Conservation (phyloP, 1,140 invertebrate genomes). For the Xylocopa sonorina region DNA sequence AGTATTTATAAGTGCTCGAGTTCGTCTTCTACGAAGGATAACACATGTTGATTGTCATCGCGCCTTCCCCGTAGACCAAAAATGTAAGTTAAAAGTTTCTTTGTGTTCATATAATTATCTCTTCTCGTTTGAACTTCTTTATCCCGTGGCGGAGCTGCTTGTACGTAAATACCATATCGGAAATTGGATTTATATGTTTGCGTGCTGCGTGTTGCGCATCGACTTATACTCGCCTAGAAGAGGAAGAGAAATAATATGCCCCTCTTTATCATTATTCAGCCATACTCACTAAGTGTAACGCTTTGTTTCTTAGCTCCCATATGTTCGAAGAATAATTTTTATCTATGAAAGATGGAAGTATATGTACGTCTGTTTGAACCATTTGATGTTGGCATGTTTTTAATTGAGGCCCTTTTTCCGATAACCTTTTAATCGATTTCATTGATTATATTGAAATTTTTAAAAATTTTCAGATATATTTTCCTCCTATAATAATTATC, state of each 20-base stretch:
- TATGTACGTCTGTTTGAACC: constrained; percentile 88
- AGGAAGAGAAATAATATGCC: constrained; percentile 19
- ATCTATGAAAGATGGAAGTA: constrained; percentile 84
- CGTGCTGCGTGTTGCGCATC: constrained; percentile 83
- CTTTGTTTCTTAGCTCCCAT: constrained; percentile 88
- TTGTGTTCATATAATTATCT: constrained; percentile 82
- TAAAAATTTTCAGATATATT: background rate
- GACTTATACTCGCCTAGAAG: constrained; percentile 83
- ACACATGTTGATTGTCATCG: constrained; percentile 59
- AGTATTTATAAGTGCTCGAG: constrained; percentile 51
- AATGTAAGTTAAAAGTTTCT: constrained; percentile 79
- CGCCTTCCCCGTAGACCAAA: constrained; percentile 82
- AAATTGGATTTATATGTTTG: constrained; percentile 84
- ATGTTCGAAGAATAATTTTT: constrained; percentile 88
- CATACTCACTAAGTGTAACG: constrained; percentile 85
- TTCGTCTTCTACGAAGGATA: constrained; percentile 64
- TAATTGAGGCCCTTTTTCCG: constrained; percentile 47
- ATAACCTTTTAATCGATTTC: constrained; percentile 47
- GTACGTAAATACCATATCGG: constrained; percentile 81
- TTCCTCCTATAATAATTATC: background rate
- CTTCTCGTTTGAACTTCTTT: constrained; percentile 83
- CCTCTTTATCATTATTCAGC: background rate
- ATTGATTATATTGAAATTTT: too few species aligned
- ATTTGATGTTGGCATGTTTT: constrained; percentile 81
- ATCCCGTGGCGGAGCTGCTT: constrained; percentile 81